A percentile compares a stretch with the other conserved stretches of the same genome.
phyloP scores from a whole-genome alignment of 2,888 invertebrate species.

The Euplagia quadripunctaria region DNA sequence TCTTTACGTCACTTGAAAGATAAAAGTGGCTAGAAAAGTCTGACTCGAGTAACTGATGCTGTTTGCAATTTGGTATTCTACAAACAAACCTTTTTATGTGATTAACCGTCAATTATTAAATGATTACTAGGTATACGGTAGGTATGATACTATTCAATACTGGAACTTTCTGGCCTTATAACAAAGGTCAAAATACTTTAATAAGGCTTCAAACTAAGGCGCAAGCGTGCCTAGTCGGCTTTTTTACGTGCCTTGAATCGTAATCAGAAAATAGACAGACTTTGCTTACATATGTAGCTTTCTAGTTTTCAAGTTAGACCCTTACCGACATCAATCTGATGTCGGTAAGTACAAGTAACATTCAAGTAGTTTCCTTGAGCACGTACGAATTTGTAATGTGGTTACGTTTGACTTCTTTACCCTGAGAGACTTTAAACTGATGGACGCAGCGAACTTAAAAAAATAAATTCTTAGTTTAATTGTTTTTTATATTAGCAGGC shows the following conservation, averaged over 20 bases:
- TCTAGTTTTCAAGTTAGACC: neutral
- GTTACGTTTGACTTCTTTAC: too few species aligned
- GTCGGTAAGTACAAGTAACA: neutral
- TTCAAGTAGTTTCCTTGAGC: neutral
- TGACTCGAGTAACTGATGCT: neutral
- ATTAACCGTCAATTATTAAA: neutral
- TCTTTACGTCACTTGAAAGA: neutral
- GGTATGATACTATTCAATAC: neutral
- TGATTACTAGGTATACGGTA: neutral
- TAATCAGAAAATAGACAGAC: neutral
- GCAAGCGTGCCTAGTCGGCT: neutral
- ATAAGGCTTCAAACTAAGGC: neutral
- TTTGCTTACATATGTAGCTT: neutral
- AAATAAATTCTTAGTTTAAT: too few species aligned
- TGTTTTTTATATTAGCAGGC: too few species aligned
- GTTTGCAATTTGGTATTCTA: neutral
- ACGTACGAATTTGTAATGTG: neutral
- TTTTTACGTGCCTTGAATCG: neutral
- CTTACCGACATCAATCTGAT: too few species aligned
- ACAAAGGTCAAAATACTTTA: neutral
- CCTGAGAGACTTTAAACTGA: too few species aligned
- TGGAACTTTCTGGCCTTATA: neutral
- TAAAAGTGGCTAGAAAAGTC: neutral
- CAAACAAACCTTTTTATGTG: neutral
- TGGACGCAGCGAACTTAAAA: too few species aligned